phyloP scores from a whole-genome alignment of 1,140 invertebrate genomes.

The Ceratitis capitata region DNA sequence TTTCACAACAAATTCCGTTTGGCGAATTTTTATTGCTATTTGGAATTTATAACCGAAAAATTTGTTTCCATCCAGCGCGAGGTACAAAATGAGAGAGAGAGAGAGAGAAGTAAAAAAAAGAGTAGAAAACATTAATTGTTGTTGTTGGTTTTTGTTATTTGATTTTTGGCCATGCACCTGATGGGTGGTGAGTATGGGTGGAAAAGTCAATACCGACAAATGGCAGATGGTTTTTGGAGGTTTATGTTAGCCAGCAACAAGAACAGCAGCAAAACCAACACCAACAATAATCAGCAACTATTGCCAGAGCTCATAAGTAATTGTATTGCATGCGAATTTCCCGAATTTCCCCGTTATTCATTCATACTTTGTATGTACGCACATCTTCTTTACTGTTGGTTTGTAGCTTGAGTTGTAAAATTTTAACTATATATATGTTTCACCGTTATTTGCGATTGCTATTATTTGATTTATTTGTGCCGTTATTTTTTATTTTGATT shows the following conservation, averaged over 20 bases:
- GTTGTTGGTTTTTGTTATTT: neutral
- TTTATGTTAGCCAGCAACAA: neutral
- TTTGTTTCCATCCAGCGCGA: neutral
- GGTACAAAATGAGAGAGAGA: no score
- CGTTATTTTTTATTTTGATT: no score
- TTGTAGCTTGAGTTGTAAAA: neutral
- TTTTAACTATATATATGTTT: neutral
- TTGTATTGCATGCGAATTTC: neutral
- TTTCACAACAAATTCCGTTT: slow-evolving; percentile 29
- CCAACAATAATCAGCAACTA: neutral
- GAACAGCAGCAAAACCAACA: no score
- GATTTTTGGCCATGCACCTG: slow-evolving; percentile 19
- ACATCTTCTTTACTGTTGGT: neutral
- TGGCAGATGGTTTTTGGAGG: neutral
- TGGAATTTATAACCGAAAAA: slow-evolving; percentile 32
- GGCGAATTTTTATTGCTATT: slow-evolving; percentile 32
- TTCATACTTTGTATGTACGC: neutral
- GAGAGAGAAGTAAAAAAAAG: neutral
- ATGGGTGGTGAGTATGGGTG: no score
- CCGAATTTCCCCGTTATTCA: neutral
- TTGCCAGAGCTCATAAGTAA: neutral
- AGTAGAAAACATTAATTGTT: neutral
- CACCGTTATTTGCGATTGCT: neutral
- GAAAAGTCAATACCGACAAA: neutral
- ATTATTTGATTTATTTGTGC: neutral